Evolutionary conservation across 2,113 vertebrate genomes (phyloP).

Genomic region (Pollimyrus isidori): DNA sequence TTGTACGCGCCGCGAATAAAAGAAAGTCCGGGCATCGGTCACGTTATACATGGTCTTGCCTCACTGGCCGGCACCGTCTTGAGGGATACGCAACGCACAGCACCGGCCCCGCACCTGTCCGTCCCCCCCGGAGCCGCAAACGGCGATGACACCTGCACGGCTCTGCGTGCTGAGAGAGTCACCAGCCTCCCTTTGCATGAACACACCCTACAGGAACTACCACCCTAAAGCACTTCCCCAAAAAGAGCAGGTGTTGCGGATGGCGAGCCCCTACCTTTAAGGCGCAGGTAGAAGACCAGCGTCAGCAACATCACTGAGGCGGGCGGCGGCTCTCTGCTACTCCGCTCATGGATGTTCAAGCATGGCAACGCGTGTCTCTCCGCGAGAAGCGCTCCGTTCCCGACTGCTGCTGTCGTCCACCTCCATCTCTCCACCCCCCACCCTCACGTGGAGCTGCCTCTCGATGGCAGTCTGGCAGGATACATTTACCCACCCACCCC

Average conservation of each 20-base stretch:
- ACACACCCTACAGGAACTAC: background rate
- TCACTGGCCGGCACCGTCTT: background rate
- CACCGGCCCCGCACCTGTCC: background rate
- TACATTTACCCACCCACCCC: conserved; percentile 17
- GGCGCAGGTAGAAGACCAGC: conserved; percentile 56
- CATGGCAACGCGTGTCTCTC: conserved; percentile 20
- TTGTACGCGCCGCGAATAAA: background rate
- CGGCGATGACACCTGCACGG: background rate
- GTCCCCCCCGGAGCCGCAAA: background rate
- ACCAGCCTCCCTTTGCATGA: background rate
- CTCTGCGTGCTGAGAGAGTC: background rate
- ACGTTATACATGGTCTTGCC: background rate
- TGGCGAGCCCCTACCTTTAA: conserved; percentile 52
- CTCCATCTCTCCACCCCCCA: background rate
- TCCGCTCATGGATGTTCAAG: conserved; percentile 23
- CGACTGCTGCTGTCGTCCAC: conserved; percentile 10
- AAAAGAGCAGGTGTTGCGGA: background rate
- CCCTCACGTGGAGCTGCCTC: background rate
- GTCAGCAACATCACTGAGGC: conserved; percentile 58
- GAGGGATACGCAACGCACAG: background rate
- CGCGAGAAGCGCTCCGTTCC: conserved; percentile 4
- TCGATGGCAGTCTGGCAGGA: conserved; percentile 12
- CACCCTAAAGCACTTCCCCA: background rate
- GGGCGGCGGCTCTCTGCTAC: conserved; percentile 14
- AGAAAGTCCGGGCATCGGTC: background rate